Percentiles rank a stretch among this genome's conserved stretches.
Evolutionary conservation across 2,113 vertebrate genomes (phyloP).

Genomic region (Tragulus kanchil): DNA sequence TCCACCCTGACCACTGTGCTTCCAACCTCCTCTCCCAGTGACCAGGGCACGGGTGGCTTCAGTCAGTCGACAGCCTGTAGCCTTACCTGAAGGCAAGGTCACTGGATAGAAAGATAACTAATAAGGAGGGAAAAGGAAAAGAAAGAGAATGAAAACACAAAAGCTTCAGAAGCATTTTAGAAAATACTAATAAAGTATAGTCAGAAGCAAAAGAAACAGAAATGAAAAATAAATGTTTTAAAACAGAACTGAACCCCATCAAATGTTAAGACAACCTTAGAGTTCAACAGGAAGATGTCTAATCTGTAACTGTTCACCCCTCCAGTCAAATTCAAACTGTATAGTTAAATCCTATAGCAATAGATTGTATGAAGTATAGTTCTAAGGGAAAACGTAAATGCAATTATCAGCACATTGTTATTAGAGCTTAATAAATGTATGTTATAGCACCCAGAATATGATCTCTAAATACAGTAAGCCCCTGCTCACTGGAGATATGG

Average conservation of each 20-base stretch:
- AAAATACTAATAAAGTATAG: slow-evolving; percentile 25
- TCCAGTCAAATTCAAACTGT: neutral
- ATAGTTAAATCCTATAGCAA: slow-evolving; percentile 1
- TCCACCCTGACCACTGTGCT: neutral
- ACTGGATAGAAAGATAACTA: slow-evolving; percentile 34
- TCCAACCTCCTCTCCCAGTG: neutral
- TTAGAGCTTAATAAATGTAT: neutral
- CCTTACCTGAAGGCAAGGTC: slow-evolving; percentile 40
- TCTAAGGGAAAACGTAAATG: neutral
- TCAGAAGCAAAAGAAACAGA: slow-evolving; percentile 31
- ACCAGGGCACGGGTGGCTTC: neutral
- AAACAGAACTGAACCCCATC: neutral
- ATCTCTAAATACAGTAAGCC: neutral
- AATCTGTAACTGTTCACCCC: neutral
- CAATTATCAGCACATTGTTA: neutral
- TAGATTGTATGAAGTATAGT: neutral
- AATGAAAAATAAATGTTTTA: neutral
- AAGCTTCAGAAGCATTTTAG: neutral
- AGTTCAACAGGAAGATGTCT: neutral
- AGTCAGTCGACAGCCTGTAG: neutral
- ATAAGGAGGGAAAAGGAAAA: neutral
- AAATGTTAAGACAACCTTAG: neutral
- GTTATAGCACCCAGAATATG: neutral
- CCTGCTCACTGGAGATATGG: neutral
- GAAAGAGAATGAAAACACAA: slow-evolving; percentile 37